These are phyloP conservation scores for Entelurus aequoreus DNA, from an alignment of 2,113 vertebrate species.

Conservation along the genomic window DNA sequence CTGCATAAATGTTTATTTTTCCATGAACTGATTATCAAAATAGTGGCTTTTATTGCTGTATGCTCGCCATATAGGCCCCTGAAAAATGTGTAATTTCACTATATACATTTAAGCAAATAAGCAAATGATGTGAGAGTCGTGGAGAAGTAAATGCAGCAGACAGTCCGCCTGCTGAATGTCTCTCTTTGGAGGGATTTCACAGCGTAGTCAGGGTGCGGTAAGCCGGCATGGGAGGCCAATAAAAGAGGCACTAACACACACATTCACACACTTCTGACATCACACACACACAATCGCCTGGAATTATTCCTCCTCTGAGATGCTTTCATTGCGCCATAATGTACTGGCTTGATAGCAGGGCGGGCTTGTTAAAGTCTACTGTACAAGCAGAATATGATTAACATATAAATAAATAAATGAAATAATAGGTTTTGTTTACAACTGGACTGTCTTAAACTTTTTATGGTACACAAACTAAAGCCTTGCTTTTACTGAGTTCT, in stretches of 20 bases:
- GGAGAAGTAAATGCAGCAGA: constrained; percentile 4
- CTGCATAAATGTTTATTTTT: too few relatives aligned
- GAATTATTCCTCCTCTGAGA: constrained; percentile 48
- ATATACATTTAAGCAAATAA: not conserved
- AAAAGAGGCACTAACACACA: constrained; percentile 39
- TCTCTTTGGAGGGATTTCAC: constrained; percentile 56
- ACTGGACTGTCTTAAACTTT: not conserved
- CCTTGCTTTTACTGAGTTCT: not conserved
- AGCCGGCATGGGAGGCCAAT: constrained; percentile 43
- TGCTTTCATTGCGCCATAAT: constrained; percentile 41
- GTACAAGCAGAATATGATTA: constrained; percentile 22
- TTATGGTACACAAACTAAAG: not conserved
- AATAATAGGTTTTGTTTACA: not conserved
- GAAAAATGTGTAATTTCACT: constrained; percentile 1
- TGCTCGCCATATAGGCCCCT: not conserved
- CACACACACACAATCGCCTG: constrained; percentile 29
- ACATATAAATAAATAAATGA: not conserved
- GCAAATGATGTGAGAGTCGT: constrained; percentile 17
- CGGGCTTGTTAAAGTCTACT: constrained; percentile 38
- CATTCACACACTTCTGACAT: constrained; percentile 13
- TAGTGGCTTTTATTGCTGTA: too few relatives aligned
- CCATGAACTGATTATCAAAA: too few relatives aligned
- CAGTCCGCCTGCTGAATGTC: constrained; percentile 30
- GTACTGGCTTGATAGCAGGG: constrained; percentile 24
- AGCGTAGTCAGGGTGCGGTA: constrained; percentile 38